phyloP scores from a whole-genome alignment of 37 sponge, comb jelly and placozoan genomes.

The Dysidea cf. avara region DNA sequence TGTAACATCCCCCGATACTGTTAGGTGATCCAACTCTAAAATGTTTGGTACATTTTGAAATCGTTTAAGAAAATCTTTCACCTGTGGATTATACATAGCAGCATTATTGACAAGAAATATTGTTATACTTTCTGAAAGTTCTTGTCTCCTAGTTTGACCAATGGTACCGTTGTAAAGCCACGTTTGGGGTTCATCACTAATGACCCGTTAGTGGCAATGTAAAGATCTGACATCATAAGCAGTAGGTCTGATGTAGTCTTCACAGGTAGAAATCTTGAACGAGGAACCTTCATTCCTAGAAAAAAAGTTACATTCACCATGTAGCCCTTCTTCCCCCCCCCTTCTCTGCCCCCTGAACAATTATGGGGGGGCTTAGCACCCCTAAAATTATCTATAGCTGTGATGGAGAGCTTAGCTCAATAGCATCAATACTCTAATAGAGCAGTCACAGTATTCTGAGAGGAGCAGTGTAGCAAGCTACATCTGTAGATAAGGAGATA shows the following conservation, averaged over 20 bases:
- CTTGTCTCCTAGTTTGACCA: constrained; percentile 91
- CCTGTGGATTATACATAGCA: constrained; percentile 27
- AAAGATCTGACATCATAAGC: constrained; percentile 91
- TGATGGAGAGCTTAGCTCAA: no score
- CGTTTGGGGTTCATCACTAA: constrained; percentile 74
- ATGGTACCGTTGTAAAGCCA: constrained; percentile 76
- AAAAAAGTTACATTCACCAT: no score
- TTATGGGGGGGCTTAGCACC: no score
- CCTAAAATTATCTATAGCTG: no score
- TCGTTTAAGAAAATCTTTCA: constrained; percentile 78
- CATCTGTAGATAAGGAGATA: no score
- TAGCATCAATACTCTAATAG: no score
- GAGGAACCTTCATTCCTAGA: constrained; percentile 90
- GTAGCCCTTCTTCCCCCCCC: no score
- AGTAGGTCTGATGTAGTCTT: constrained; percentile 94
- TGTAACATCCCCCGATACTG: constrained; percentile 93
- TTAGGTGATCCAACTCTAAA: constrained; percentile 94
- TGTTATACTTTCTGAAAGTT: constrained; percentile 71
- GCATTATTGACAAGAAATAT: not conserved
- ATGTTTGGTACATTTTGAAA: constrained; percentile 92
- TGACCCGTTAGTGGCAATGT: constrained; percentile 66
- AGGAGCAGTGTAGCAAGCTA: no score
- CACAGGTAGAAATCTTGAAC: constrained; percentile 92
- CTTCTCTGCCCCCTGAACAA: no score
- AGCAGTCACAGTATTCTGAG: no score